These are phyloP conservation scores for Epinephelus moara DNA, from an alignment of 2,113 vertebrate species.

Conservation along the genomic window DNA sequence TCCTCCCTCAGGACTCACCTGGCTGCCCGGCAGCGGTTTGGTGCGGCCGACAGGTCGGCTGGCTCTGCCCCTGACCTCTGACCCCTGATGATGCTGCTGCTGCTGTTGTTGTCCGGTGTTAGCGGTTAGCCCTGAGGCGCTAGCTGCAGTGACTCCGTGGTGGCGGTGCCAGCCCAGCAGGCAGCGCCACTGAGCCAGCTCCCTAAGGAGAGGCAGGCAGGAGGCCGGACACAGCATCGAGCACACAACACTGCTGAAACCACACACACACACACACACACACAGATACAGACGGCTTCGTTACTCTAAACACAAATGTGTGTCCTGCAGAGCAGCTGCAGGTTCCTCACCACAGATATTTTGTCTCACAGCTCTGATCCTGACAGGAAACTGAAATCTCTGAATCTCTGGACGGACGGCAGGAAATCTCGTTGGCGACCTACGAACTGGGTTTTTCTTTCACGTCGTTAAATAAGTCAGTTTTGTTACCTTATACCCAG, in stretches of 20 bases:
- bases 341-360: too few species aligned
- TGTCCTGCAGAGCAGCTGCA: too few species aligned
- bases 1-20: conserved; percentile 74
- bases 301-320: too few species aligned
- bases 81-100: conserved; percentile 51
- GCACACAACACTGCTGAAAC: conserved; percentile 11
- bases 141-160: conserved; percentile 56
- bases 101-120: conserved; percentile 39
- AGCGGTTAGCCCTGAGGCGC: conserved; percentile 28
- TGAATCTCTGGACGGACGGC: too few species aligned
- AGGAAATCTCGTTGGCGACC: too few species aligned
- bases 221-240: conserved; percentile 83
- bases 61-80: conserved; percentile 55
- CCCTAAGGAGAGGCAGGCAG: conserved; percentile 84
- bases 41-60: conserved; percentile 73
- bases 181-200: conserved; percentile 83
- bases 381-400: too few species aligned
- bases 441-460: too few species aligned
- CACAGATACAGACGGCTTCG: background rate
- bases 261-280: background rate
- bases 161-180: conserved; percentile 80
- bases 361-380: too few species aligned
- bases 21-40: conserved; percentile 69
- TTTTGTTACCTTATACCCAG: too few species aligned
- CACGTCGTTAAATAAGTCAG: too few species aligned